Evolutionary conservation across 1,140 invertebrate species (phyloP).

Genomic region (Hylaeus volcanicus): DNA sequence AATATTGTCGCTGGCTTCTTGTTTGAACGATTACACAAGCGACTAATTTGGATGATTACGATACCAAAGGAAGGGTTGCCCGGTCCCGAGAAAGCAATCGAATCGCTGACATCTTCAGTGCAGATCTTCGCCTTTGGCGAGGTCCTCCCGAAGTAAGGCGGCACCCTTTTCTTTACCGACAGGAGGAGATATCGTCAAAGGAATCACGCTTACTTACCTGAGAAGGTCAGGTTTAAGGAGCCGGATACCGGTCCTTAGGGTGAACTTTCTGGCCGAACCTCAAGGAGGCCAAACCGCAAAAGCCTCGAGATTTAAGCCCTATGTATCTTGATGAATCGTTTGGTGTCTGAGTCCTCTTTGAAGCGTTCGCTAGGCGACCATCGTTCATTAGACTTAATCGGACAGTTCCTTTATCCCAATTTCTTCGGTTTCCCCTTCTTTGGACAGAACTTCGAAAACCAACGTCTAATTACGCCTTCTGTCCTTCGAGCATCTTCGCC

Average conservation of each 20-base stretch:
- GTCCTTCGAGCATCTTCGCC: background rate
- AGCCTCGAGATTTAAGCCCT: conserved; percentile 62
- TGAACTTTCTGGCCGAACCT: conserved; percentile 61
- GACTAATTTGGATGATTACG: conserved; percentile 30
- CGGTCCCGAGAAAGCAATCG: conserved; percentile 18
- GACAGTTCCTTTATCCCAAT: conserved; percentile 38
- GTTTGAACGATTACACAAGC: background rate
- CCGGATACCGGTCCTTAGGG: conserved; percentile 58
- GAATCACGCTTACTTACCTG: conserved; percentile 65
- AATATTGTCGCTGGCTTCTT: background rate
- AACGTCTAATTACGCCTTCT: background rate
- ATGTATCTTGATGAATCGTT: conserved; percentile 67
- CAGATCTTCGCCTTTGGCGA: conserved; percentile 18
- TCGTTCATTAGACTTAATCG: conserved; percentile 67
- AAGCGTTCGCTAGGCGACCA: conserved; percentile 62
- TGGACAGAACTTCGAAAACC: conserved; percentile 4
- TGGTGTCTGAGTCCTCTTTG: conserved; percentile 61
- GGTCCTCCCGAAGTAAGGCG: conserved; percentile 20
- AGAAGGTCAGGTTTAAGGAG: conserved; percentile 65
- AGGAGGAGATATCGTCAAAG: conserved; percentile 61
- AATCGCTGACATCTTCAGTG: conserved; percentile 31
- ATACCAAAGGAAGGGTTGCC: conserved; percentile 20
- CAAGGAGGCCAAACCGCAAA: conserved; percentile 63
- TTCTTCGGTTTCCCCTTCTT: conserved; percentile 26
- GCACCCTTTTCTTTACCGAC: conserved; percentile 48